Evolutionary conservation across 2,888 invertebrate genomes (phyloP).

Genomic region (Oscheius onirici): DNA sequence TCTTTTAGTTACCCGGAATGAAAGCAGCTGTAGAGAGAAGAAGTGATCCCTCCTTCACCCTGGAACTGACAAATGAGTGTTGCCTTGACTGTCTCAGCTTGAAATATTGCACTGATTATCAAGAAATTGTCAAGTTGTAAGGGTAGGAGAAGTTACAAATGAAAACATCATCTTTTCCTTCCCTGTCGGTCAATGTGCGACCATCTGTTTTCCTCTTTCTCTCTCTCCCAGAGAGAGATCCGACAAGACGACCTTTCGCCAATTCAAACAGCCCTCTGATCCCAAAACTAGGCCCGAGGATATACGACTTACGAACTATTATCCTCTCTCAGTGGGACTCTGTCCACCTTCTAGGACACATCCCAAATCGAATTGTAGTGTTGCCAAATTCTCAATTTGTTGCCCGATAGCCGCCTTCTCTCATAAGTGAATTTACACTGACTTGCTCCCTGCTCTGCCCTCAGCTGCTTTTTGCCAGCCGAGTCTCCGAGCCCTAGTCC

Average conservation of each 20-base stretch:
- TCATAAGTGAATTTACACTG: slow-evolving; percentile 40
- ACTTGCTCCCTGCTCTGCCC: neutral
- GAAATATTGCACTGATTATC: too few relatives aligned
- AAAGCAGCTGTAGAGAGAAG: too few relatives aligned
- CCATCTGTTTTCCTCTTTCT: slow-evolving; percentile 5
- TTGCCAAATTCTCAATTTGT: neutral
- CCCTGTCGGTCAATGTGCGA: neutral
- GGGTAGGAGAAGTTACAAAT: too few relatives aligned
- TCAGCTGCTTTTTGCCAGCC: slow-evolving; percentile 25
- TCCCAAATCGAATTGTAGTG: neutral
- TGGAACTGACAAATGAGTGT: too few relatives aligned
- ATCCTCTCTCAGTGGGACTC: slow-evolving; percentile 10
- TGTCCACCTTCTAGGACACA: neutral
- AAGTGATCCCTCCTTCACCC: too few relatives aligned
- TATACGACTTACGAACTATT: slow-evolving; percentile 21
- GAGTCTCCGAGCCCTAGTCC: slow-evolving; percentile 1
- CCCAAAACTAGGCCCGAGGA: slow-evolving; percentile 18
- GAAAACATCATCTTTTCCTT: too few relatives aligned
- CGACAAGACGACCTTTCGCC: neutral
- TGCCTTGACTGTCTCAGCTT: too few relatives aligned
- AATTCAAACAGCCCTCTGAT: slow-evolving; percentile 6
- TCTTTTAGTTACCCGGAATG: neutral
- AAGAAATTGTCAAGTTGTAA: too few relatives aligned
- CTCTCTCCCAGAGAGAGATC: too few relatives aligned
- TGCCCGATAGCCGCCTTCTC: slow-evolving; percentile 3